Evolutionary conservation across 2,113 vertebrate genomes (phyloP), one percentile per base, ranked within the genome.

Genomic region (Emydocephalus ijimae): DNA sequence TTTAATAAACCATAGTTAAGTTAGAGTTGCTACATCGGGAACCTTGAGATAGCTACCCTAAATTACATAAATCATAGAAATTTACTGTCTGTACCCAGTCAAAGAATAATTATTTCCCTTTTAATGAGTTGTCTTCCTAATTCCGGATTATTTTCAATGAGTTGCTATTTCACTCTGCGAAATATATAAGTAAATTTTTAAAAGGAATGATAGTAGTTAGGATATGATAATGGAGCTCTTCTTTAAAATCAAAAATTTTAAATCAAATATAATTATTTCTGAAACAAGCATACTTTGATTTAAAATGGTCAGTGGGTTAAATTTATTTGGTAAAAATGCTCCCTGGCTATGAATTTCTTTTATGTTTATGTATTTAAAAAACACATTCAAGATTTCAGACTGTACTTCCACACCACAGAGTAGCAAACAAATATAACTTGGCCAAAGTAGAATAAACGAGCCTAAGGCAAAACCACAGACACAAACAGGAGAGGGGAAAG

Each of bases 381-480:
- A 2, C 55, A 52, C 3, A 86, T 52, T n/a, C 43, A 50, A 93
- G 45, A 55, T 74, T 3, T 48, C 59, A 48, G 52, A 14, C 12
- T 2, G n/a, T 87, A 91, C 74, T 95, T 92, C 43, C 18, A 92
- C 59, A 85, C 43, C 10, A 55, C 88, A 92, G 91, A 91, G 64
- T 91, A 90, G 56, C 87, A 93, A 96, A 94, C 87, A 95, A 91
- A 95, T 92, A 39, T 0, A 87, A 89, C 57, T 6, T 94, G 29
- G 10, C 52, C 24, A 23, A 91, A 74, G 55, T 56, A 91, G 88
- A 74, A 89, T 55, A 59, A 69, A 0, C 52, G 85, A 39, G 86
- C 59, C 56, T 81, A 57, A 39, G 94, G 11, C 92, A 94, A 92
- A 95, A 34, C 23, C 55, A 1, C 12, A 12, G 56, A 64, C n/a